Evolutionary conservation across 2,888 invertebrate species (phyloP).

Genomic region (Trissoscelio sp.): DNA sequence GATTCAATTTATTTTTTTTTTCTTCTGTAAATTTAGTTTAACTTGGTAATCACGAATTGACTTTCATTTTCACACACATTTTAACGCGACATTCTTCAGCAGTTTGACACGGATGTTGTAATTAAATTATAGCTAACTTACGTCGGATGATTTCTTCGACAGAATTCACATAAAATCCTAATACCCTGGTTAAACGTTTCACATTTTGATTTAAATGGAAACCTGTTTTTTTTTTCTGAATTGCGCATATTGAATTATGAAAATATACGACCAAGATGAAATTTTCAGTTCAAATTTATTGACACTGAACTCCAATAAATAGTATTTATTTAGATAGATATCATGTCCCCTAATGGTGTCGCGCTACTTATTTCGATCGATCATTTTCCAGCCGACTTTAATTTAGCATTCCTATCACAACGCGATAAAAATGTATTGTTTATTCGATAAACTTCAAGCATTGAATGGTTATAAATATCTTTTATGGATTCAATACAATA

Average conservation of each 20-base stretch:
- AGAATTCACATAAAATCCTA: slow-evolving; percentile 16
- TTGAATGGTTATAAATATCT: slow-evolving; percentile 6
- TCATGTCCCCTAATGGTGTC: neutral
- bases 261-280: slow-evolving; percentile 37
- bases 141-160: slow-evolving; percentile 16
- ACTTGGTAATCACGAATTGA: no score
- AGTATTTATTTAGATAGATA: slow-evolving; percentile 34
- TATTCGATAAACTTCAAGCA: neutral
- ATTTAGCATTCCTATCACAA: neutral
- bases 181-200: slow-evolving; percentile 26
- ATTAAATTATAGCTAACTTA: slow-evolving; percentile 28
- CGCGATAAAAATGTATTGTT: slow-evolving; percentile 2
- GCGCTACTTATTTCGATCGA: slow-evolving; percentile 20
- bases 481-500: slow-evolving; percentile 17
- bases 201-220: slow-evolving; percentile 25
- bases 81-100: slow-evolving; percentile 6
- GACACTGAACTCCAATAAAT: slow-evolving; percentile 16
- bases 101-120: slow-evolving; percentile 40
- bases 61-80: slow-evolving; percentile 32
- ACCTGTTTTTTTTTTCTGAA: slow-evolving; percentile 16
- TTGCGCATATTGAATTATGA: slow-evolving; percentile 20
- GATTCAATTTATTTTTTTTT: no score
- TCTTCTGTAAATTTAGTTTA: no score
- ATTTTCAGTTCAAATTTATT: slow-evolving; percentile 40
- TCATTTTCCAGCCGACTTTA: slow-evolving; percentile 12